Conservation (phyloP, 1,140 invertebrate species). For the Lepidurus apus region DNA sequence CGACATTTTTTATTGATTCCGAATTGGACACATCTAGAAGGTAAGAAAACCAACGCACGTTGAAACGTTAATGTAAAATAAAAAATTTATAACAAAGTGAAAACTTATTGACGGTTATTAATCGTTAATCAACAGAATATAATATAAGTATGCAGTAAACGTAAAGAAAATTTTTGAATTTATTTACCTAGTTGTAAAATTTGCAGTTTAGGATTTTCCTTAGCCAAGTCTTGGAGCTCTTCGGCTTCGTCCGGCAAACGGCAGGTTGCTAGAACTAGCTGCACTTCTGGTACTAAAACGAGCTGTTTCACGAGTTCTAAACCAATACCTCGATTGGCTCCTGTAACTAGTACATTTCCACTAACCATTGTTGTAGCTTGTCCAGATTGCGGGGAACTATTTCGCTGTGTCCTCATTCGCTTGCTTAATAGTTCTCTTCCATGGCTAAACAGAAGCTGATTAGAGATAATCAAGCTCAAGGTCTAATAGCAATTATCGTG, state of each 20-base stretch:
- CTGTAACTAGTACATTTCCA: background rate
- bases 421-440: too few species aligned
- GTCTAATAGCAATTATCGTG: too few species aligned
- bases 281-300: background rate
- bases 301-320: background rate
- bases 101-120: too few species aligned
- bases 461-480: too few species aligned
- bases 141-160: too few species aligned
- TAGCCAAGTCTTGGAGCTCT: background rate
- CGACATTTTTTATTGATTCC: conserved; percentile 53
- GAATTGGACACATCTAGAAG: conserved; percentile 56
- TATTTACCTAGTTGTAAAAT: background rate
- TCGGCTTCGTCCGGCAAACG: background rate
- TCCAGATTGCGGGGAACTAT: background rate
- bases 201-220: background rate
- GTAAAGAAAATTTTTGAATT: background rate
- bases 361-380: background rate
- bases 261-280: background rate
- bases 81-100: too few species aligned
- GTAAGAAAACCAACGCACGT: too few species aligned
- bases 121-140: too few species aligned
- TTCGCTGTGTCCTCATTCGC: too few species aligned
- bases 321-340: background rate
- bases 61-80: too few species aligned
- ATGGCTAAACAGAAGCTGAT: too few species aligned